These are phyloP conservation scores for Aphidius gifuensis DNA, from an alignment of 1,140 invertebrate genomes.

Conservation along the genomic window DNA sequence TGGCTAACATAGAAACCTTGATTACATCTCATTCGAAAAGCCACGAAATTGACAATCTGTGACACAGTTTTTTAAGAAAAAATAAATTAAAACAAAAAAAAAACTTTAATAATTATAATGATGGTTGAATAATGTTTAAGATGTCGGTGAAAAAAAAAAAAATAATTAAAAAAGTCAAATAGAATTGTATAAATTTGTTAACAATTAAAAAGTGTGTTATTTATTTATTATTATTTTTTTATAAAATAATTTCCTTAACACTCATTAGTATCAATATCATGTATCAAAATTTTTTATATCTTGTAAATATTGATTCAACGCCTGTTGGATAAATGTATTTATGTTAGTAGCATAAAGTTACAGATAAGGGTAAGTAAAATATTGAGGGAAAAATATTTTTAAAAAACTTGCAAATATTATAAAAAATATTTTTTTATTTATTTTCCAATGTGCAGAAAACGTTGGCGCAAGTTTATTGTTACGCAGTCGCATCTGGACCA, in stretches of 20 bases:
- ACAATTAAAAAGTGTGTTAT: slow-evolving; percentile 38
- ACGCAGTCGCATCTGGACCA: slow-evolving; percentile 38
- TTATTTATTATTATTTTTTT: slow-evolving; percentile 41
- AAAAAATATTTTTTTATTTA: no score
- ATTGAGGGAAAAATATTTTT: no score
- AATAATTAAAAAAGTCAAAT: slow-evolving; percentile 20
- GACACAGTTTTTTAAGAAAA: neutral
- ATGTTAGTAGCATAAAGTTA: no score
- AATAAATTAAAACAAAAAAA: no score
- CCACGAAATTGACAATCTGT: no score
- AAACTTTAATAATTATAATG: slow-evolving; percentile 17
- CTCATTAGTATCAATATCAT: neutral
- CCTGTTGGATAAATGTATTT: no score
- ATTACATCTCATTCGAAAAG: no score
- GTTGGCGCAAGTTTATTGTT: slow-evolving; percentile 30
- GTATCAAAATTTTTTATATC: neutral
- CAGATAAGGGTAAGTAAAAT: no score
- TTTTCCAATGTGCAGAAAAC: slow-evolving; percentile 16
- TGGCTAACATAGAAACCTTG: no score
- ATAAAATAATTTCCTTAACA: slow-evolving; percentile 33
- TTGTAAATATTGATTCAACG: no score
- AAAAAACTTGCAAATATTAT: no score
- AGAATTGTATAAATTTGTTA: slow-evolving; percentile 46
- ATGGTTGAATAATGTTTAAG: slow-evolving; percentile 48
- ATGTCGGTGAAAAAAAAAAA: slow-evolving; percentile 19